Evolutionary conservation across 2,113 vertebrate species (phyloP), one percentile per base, ranked within the genome.

Genomic region (Nycticorax nycticorax): DNA sequence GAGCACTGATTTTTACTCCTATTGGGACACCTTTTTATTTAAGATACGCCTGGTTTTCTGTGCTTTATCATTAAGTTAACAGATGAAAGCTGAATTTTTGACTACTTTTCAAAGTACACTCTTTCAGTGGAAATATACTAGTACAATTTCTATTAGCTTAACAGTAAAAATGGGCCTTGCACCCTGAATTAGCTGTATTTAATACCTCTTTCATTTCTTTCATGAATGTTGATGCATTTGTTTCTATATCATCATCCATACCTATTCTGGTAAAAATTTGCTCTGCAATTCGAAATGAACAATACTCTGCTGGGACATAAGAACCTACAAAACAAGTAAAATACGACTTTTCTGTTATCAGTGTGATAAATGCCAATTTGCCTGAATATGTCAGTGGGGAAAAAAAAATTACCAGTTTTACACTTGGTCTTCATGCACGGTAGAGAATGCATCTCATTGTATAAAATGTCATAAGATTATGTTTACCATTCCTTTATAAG

Each of bases 231-330:
- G 99, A 99, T 67, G 98, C 99, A 96, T 99, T 99, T 71, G 99
- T 99, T 98, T 99, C 99, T 93, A 99, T 99, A 96, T 99, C 99
- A 94, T 99, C 99, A 91, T 99, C 99, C 96, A 99, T 99, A 89
- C 99, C 99, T 92, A 99, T 99, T 98, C 99, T 98, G 69, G 99
- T 99, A 97, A 99, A 99, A 97, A 99, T 99, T 75, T 99, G 99
- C 89, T 99, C 99, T 69, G 99, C 98, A 5, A 99, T 98, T 89
- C 99, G 98, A 87, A 99, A 98, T 32, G 99, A 99, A 76, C 99
- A 98, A 67, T 99, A 99, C 93, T 99, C 98, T 75, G 99, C 99
- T 72, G 99, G 99, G 80, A 99, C 98, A 48, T 99, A 99, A 39
- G 99, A 99, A 82, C 99, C 99, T 99, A 88, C 35, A 93, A 97